Evolutionary conservation across 2,888 invertebrate genomes (phyloP).

Genomic region (Melanostoma mellinum): DNA sequence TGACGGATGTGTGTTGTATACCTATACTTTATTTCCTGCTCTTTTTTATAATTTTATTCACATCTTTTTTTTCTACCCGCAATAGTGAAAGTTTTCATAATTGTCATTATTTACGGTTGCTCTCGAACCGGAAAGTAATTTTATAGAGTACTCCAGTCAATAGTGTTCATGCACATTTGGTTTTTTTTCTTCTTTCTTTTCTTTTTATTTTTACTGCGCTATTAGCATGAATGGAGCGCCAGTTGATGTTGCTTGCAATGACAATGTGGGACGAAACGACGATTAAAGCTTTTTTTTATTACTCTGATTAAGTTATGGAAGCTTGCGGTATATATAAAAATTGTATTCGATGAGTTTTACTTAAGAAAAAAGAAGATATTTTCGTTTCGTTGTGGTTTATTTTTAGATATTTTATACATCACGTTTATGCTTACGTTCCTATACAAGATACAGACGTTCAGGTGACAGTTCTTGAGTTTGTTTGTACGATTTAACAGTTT

Average conservation of each 20-base stretch:
- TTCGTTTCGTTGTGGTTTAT: too few relatives aligned
- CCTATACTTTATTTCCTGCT: conserved; percentile 18
- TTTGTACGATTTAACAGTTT: too few relatives aligned
- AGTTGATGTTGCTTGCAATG: conserved; percentile 20
- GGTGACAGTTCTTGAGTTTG: too few relatives aligned
- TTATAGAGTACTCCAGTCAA: conserved; percentile 8
- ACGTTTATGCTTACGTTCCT: too few relatives aligned
- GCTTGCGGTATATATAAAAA: too few relatives aligned
- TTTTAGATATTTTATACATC: too few relatives aligned
- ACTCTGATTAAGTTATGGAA: too few relatives aligned
- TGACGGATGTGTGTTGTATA: not conserved
- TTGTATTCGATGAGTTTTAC: too few relatives aligned
- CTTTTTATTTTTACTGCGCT: conserved; percentile 12
- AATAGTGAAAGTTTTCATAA: conserved; percentile 55
- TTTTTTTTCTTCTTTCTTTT: conserved; percentile 14
- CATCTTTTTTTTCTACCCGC: conserved; percentile 36
- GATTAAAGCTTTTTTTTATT: too few relatives aligned
- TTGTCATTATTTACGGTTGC: conserved; percentile 44
- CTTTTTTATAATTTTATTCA: conserved; percentile 5
- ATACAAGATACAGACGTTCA: too few relatives aligned
- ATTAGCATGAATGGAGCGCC: not conserved
- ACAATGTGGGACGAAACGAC: conserved; percentile 5
- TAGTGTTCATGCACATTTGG: not conserved
- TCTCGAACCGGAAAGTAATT: conserved; percentile 52
- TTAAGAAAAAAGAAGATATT: too few relatives aligned